Evolutionary conservation across 2,797 vertebrate genomes (phyloP), one percentile per base, ranked within the genome.

Genomic region (Phataginus tetradactyla): DNA sequence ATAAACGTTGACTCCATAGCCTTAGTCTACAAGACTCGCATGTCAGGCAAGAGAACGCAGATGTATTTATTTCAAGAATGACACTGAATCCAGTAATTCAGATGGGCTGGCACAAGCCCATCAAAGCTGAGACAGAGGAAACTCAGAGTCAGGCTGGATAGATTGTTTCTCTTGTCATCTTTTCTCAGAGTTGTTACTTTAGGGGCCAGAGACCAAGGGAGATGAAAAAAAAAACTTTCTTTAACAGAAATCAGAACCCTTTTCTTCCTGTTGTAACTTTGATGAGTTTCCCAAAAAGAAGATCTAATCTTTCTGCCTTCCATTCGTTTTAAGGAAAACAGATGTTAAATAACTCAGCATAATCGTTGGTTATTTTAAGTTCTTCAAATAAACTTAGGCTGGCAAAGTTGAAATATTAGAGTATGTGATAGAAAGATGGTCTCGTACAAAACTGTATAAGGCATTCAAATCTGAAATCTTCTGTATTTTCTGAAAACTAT

Each of bases 281-380:
- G 85, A 80, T 88, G 88, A 83, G 32, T 79, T 97, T 75, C 77
- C 78, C 39, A 6, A 94, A 97, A 96, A 72, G 45, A 93, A 95
- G 37, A 93, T 55, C 57, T 72, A 95, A 83, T 79, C 68, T 78
- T 93, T 87, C 86, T 88, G 69, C 25, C 72, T 79, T 96, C 68
- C 14, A 78, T 37, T 92, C 37, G 83, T 97, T 90, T 96, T 90
- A 95, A 93, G 78, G 81, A 92, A 95, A 97, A 92, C 81, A 97
- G 90, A 95, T 92, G 94, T 84, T 96, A 81, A 95, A 57, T 64
- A 91, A 34, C 90, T 95, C 78, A 91, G 61, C 29, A 92, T 88
- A 32, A 92, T 88, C 34, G 90, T 91, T 83, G 69, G 53, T 86
- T 95, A 89, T 87, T 68, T 86, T 77, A 90, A 93, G 74, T 71